Evolutionary conservation across 2,113 vertebrate genomes (phyloP).

Genomic region (Tiliqua scincoides): DNA sequence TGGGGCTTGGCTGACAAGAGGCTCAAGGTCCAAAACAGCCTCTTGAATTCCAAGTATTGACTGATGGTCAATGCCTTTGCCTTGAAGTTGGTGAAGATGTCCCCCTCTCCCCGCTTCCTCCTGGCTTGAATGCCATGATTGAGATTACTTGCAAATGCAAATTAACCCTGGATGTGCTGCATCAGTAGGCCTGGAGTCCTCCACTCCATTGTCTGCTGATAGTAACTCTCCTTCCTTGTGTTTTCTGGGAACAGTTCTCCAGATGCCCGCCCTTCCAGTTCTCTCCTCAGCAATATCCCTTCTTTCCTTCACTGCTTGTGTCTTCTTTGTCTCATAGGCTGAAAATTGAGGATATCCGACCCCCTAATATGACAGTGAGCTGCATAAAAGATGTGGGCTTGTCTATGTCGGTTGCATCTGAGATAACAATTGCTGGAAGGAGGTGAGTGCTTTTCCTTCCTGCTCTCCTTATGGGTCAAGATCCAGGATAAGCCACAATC

Average conservation of each 20-base stretch:
- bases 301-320: not conserved
- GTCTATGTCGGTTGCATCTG: conserved; percentile 21
- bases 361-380: not conserved
- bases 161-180: too few relatives aligned
- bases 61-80: not conserved
- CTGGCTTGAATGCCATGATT: not conserved
- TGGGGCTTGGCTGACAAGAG: not conserved
- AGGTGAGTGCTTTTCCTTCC: conserved; percentile 22
- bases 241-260: not conserved
- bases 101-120: not conserved
- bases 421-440: conserved; percentile 58
- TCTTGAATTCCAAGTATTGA: not conserved
- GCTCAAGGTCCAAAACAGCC: too few relatives aligned
- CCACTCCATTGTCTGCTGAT: not conserved
- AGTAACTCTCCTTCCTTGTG: not conserved
- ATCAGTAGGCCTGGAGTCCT: not conserved
- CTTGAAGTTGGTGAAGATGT: not conserved
- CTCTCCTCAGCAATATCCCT: fast-evolving
- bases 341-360: conserved; percentile 53
- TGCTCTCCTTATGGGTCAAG: not conserved
- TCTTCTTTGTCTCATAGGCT: conserved; percentile 32
- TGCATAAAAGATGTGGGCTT: not conserved
- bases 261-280: not conserved
- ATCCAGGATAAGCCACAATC: not conserved
- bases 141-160: not conserved